Base-by-base conservation (phyloP, 2,113 vertebrate genomes). In the Natator depressus region DNA sequence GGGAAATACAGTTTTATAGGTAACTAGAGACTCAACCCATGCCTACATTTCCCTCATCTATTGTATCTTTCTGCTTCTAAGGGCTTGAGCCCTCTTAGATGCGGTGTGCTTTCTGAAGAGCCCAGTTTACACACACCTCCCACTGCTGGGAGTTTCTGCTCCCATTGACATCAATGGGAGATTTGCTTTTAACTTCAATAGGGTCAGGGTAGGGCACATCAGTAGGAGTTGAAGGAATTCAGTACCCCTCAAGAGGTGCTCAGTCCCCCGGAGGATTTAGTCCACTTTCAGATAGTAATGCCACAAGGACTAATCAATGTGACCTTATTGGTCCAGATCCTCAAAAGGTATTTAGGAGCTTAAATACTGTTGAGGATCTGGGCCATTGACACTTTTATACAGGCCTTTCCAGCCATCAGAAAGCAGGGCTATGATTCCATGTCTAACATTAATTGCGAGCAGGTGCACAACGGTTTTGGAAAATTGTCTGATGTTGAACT, bases 361-460 rank as follows among this genome's bases (percentile, higher is more conserved):
- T 35, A 17, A 69, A 20, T n/a, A 38, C n/a, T 14, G 6, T 17
- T 65, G 31, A 35, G 5, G 29, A 65, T 16, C 65, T 72, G n/a
- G 65, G 35, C 16, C 62, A 12, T 1, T 25, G 84, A 53, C 69
- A 87, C 57, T 92, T 93, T 2, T 5, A 10, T 9, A 35, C 75
- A 19, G 89, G 90, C 76, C 85, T 80, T 95, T 91, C 87, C 53
- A 42, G 1, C 84, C 72, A 65, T 8, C 53, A 84, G 79, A 76
- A 95, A 90, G 81, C 90, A 95, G 87, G 90, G 85, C 35, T 89
- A 42, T 62, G n/a, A 80, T 79, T 91, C 88, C 88, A 95, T 17
- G 51, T 94, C 19, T 51, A 62, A 75, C 42, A 54, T 14, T 5
- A 84, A 84, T 49, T 8, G 55, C 84, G 88, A 69, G 65, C 88